Evolutionary conservation across 1,140 invertebrate species (phyloP).

Genomic region (Potamilus streckersoni): DNA sequence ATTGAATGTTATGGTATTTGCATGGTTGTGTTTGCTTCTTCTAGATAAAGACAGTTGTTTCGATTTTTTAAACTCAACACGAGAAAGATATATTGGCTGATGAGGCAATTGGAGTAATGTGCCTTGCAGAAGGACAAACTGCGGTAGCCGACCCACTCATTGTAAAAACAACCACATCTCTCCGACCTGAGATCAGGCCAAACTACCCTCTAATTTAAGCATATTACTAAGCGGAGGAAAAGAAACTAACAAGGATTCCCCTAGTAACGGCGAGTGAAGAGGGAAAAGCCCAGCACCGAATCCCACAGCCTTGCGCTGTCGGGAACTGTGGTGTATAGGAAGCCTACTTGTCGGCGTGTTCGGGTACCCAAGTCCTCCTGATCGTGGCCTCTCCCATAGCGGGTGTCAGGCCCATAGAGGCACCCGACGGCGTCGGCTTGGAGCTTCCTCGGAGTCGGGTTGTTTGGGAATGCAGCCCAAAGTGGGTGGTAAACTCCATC

Average conservation of each 20-base stretch:
- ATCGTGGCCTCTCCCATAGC: conserved; percentile 76
- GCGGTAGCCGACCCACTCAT: no score
- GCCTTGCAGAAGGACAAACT: no score
- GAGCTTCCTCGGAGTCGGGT: conserved; percentile 80
- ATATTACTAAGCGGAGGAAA: no score
- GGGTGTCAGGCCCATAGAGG: conserved; percentile 79
- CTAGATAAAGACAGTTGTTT: no score
- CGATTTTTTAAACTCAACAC: no score
- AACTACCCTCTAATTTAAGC: no score
- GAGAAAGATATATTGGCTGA: no score
- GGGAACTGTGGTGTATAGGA: conserved; percentile 79
- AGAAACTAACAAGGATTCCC: conserved; percentile 81
- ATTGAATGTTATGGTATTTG: no score
- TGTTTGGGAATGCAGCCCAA: conserved; percentile 73
- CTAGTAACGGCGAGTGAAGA: conserved; percentile 88
- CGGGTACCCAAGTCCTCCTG: conserved; percentile 74
- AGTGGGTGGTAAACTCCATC: conserved; percentile 69
- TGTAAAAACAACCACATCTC: no score
- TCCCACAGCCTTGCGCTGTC: conserved; percentile 63
- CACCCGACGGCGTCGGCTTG: conserved; percentile 67
- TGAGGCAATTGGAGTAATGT: no score
- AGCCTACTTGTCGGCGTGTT: conserved; percentile 35
- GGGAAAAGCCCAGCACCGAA: conserved; percentile 81
- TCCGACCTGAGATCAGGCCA: no score
- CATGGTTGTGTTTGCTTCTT: no score